A percentile compares a stretch with the other conserved stretches of the same genome.
phyloP scores from a whole-genome alignment of 1,140 invertebrate genomes.

The Drusus annulatus region DNA sequence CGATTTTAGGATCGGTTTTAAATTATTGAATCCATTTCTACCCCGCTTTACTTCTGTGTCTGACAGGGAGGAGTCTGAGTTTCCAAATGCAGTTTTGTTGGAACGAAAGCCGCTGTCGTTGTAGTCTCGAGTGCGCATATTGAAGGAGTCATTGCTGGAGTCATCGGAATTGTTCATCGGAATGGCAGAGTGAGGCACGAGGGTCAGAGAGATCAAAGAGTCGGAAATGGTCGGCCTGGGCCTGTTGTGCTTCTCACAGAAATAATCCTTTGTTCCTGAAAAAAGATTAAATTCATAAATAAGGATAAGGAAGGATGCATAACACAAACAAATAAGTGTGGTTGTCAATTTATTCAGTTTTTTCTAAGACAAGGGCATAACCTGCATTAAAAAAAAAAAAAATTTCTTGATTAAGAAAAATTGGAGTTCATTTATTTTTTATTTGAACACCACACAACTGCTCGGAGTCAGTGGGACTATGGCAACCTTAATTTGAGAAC shows the following conservation, averaged over 20 bases:
- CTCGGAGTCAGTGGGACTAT: no score
- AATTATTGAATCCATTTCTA: constrained; percentile 24
- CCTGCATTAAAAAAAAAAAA: no score
- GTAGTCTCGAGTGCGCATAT: constrained; percentile 46
- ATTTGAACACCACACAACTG: no score
- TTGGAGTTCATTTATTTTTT: no score
- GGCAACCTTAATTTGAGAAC: no score
- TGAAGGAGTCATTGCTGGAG: constrained; percentile 51
- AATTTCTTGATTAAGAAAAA: no score
- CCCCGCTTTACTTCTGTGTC: constrained; percentile 5
- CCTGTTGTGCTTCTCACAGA: constrained; percentile 56
- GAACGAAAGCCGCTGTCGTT: constrained; percentile 34
- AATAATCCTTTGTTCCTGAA: constrained; percentile 55
- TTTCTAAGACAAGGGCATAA: no score
- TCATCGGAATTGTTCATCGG: constrained; percentile 49
- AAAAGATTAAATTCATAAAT: constrained; percentile 4
- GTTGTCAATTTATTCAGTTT: no score
- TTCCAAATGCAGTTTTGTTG: neutral
- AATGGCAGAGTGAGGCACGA: constrained; percentile 34
- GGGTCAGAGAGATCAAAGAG: constrained; percentile 51
- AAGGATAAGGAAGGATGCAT: neutral
- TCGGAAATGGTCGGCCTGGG: constrained; percentile 53
- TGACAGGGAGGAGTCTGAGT: constrained; percentile 7
- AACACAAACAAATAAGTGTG: no score
- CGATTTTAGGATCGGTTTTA: constrained; percentile 43